Evolutionary conservation across 2,888 invertebrate genomes (phyloP).

Genomic region (Pterobdella sp.): DNA sequence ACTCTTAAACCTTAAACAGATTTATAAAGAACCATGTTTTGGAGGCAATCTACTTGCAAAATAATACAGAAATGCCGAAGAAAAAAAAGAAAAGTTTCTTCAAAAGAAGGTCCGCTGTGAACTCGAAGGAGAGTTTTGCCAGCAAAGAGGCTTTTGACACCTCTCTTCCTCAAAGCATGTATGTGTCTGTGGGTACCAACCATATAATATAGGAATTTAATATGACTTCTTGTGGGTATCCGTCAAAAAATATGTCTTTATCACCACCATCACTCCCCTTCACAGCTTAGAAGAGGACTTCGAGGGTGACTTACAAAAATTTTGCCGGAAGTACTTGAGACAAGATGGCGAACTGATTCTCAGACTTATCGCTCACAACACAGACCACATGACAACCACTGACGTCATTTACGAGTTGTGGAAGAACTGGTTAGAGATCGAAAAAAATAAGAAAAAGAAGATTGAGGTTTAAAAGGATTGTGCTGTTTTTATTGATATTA

Average conservation of each 20-base stretch:
- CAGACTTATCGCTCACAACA: slow-evolving; percentile 38
- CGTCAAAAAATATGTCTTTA: not conserved
- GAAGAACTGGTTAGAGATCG: slow-evolving; percentile 31
- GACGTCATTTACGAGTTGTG: slow-evolving; percentile 35
- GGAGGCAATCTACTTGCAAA: slow-evolving; percentile 16
- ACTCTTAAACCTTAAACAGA: not conserved
- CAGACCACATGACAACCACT: slow-evolving; percentile 36
- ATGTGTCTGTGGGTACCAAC: not conserved
- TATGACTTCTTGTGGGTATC: not conserved
- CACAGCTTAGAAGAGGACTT: not conserved
- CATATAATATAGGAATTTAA: too few relatives aligned
- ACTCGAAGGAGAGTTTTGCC: not conserved
- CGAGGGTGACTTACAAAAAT: slow-evolving; percentile 6
- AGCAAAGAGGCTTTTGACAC: not conserved
- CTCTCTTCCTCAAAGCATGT: not conserved
- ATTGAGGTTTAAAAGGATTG: too few relatives aligned
- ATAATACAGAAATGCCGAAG: not conserved
- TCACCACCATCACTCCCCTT: not conserved
- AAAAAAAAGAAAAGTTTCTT: slow-evolving; percentile 1
- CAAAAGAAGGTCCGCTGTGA: not conserved
- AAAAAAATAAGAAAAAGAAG: not conserved
- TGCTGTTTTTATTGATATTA: too few relatives aligned
- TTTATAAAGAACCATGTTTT: slow-evolving; percentile 20
- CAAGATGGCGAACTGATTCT: slow-evolving; percentile 37
- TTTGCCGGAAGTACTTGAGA: slow-evolving; percentile 31